These are phyloP conservation scores for Aelia acuminata DNA, from an alignment of 2,888 invertebrate species.

Conservation along the genomic window DNA sequence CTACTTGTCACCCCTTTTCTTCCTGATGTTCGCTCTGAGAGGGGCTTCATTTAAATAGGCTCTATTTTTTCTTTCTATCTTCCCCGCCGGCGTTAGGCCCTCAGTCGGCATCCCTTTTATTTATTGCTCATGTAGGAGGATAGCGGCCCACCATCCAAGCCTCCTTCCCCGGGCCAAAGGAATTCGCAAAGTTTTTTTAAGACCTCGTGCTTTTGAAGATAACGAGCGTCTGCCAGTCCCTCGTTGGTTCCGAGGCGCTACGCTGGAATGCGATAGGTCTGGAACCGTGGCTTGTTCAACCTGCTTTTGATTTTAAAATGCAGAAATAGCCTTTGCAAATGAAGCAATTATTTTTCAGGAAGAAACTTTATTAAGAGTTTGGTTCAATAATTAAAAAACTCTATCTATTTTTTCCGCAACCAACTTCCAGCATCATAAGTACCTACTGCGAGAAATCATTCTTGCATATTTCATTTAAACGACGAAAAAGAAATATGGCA, in stretches of 20 bases:
- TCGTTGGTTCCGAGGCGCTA: neutral
- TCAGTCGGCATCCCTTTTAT: conserved; percentile 44
- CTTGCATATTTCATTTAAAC: too few relatives aligned
- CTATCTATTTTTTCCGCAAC: neutral
- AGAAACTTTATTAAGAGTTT: neutral
- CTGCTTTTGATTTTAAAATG: conserved; percentile 24
- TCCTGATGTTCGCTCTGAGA: conserved; percentile 38
- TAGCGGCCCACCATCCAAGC: neutral
- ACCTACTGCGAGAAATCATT: too few relatives aligned
- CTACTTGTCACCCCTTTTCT: conserved; percentile 37
- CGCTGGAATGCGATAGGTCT: conserved; percentile 22
- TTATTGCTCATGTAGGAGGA: conserved; percentile 44
- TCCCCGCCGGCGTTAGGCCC: neutral
- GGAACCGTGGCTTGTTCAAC: neutral
- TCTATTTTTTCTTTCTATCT: conserved; percentile 40
- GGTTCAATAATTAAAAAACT: neutral
- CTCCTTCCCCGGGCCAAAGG: neutral
- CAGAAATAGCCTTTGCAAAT: conserved; percentile 19
- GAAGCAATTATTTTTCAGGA: neutral
- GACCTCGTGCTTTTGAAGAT: conserved; percentile 12
- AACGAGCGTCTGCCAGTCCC: conserved; percentile 28
- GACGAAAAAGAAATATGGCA: too few relatives aligned
- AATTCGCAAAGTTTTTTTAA: conserved; percentile 31
- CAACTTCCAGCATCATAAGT: too few relatives aligned
- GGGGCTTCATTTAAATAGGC: conserved; percentile 36